phyloP scores from a whole-genome alignment of 2,888 invertebrate species.

The Hirtodrosophila cameraria region DNA sequence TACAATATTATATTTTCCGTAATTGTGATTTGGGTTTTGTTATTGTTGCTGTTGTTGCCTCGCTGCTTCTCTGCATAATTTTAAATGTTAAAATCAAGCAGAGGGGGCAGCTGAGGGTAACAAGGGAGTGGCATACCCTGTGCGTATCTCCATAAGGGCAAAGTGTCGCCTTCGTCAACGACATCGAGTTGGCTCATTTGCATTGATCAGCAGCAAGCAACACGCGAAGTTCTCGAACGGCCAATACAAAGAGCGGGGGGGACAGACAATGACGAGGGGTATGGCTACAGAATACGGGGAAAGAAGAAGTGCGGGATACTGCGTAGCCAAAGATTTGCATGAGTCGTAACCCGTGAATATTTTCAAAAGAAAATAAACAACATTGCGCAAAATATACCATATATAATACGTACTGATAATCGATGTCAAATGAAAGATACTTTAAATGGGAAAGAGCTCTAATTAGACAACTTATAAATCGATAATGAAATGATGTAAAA shows the following conservation, averaged over 20 bases:
- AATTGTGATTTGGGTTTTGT: conserved; percentile 10
- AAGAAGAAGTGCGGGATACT: no score
- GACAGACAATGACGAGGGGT: neutral
- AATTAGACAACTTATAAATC: no score
- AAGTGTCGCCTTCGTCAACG: conserved; percentile 45
- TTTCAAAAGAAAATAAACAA: neutral
- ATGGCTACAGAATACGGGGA: no score
- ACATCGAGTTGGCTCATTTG: conserved; percentile 39
- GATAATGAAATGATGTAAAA: no score
- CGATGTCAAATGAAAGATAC: no score
- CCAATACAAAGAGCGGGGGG: neutral
- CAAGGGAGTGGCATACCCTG: neutral
- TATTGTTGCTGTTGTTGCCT: neutral
- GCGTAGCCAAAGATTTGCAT: no score
- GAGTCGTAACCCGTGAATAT: conserved; percentile 1
- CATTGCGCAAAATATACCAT: no score
- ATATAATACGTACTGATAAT: no score
- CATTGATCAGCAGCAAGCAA: conserved; percentile 52
- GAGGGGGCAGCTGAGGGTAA: neutral
- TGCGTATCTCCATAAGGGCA: conserved; percentile 58
- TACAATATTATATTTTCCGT: conserved; percentile 21
- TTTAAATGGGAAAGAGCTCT: no score
- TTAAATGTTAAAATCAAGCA: conserved; percentile 38
- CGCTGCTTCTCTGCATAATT: conserved; percentile 28
- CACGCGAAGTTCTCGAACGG: conserved; percentile 17